phyloP scores from a whole-genome alignment of 2,888 invertebrate genomes.

The Caenorhabditis japonica region DNA sequence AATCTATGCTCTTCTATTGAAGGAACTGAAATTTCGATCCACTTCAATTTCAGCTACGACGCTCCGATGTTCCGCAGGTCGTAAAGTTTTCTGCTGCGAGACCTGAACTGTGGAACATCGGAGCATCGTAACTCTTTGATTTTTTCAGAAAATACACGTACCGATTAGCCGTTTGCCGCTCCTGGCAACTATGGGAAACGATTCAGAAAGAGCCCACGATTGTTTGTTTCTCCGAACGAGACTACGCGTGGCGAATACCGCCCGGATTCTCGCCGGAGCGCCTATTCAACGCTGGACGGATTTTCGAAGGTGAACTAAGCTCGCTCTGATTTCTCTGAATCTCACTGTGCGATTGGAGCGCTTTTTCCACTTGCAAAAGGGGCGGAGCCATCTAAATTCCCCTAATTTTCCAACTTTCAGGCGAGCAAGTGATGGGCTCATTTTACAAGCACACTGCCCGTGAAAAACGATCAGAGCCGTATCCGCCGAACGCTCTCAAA shows the following conservation, averaged over 20 bases:
- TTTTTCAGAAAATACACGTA: conserved; percentile 68
- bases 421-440: conserved; percentile 67
- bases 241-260: conserved; percentile 64
- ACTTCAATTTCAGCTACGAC: too few species aligned
- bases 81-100: too few species aligned
- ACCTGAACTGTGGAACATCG: too few species aligned
- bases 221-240: conserved; percentile 64
- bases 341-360: too few species aligned
- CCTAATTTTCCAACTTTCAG: too few species aligned
- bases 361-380: too few species aligned
- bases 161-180: conserved; percentile 63
- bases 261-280: conserved; percentile 59
- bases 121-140: too few species aligned
- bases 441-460: conserved; percentile 69
- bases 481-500: conserved; percentile 54
- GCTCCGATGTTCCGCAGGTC: too few species aligned
- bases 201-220: conserved; percentile 56
- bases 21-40: too few species aligned
- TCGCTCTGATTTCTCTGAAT: too few species aligned
- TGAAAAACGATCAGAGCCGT: conserved; percentile 58
- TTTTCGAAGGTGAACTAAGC: conserved; percentile 59
- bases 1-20: too few species aligned
- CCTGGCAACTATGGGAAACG: conserved; percentile 55
- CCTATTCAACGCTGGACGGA: conserved; percentile 45
- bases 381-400: too few species aligned